phyloP scores from a whole-genome alignment of 2,113 vertebrate species.

The Tringa solitaria region DNA sequence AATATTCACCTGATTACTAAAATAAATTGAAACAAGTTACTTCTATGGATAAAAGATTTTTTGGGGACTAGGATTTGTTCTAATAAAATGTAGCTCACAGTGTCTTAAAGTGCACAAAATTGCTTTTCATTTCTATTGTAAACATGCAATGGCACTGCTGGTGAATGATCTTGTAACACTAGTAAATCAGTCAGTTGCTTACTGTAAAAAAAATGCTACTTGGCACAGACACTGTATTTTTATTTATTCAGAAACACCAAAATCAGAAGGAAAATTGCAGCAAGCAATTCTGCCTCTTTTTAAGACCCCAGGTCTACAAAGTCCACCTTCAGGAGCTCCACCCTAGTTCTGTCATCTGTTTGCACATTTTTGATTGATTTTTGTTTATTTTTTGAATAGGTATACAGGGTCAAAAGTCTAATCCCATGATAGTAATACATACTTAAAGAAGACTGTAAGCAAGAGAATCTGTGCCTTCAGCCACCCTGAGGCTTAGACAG shows the following conservation, averaged over 20 bases:
- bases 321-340: neutral
- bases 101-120: neutral
- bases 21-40: neutral
- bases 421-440: neutral
- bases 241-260: neutral
- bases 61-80: rapidly evolving
- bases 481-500: neutral
- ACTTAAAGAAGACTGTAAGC: neutral
- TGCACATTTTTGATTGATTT: neutral
- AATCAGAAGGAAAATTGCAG: neutral
- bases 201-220: neutral
- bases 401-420: neutral
- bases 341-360: neutral
- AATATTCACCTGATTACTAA: neutral
- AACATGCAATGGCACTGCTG: neutral
- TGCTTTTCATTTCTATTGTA: neutral
- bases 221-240: neutral
- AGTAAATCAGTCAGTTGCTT: neutral
- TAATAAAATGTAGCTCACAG: neutral
- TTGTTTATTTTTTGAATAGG: neutral
- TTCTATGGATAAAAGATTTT: neutral
- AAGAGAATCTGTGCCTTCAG: neutral
- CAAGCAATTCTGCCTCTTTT: neutral
- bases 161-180: neutral
- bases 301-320: neutral